Evolutionary conservation across 92 coral and sea anemone genomes (phyloP).

Genomic region (Palythoa heliodiscus): DNA sequence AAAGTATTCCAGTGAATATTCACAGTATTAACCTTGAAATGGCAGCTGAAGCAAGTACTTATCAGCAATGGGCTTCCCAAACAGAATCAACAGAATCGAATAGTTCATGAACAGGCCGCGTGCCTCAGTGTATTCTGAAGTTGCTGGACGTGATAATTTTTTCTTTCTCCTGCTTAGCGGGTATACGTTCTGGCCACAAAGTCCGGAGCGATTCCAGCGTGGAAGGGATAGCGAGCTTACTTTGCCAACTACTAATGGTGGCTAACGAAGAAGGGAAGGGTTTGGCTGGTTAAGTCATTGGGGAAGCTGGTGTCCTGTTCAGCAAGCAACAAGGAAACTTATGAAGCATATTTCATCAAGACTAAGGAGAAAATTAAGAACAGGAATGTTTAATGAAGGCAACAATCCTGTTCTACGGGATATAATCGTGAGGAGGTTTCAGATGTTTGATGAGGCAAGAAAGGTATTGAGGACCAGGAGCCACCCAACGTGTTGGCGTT

Average conservation of each 20-base stretch:
- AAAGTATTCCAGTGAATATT: too few species aligned
- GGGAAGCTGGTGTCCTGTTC: conserved; percentile 51
- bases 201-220: neutral
- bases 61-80: too few species aligned
- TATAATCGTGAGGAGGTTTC: conserved; percentile 21
- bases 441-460: conserved; percentile 35
- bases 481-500: conserved; percentile 56
- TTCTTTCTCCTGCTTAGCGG: neutral
- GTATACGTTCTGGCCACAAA: neutral
- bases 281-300: conserved; percentile 4
- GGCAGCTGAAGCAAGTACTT: too few species aligned
- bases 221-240: neutral
- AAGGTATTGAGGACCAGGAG: neutral
- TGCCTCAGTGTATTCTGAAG: too few species aligned
- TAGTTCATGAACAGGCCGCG: too few species aligned
- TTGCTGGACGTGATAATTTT: neutral
- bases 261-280: neutral
- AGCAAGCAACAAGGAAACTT: conserved; percentile 44
- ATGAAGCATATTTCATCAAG: conserved; percentile 52
- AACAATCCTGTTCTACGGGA: conserved; percentile 38
- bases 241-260: neutral
- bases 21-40: too few species aligned
- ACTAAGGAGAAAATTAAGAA: conserved; percentile 17
- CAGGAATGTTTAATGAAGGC: conserved; percentile 20
- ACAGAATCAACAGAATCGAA: too few species aligned